These are phyloP conservation scores for Parasteatoda tepidariorum DNA, from an alignment of 1,140 invertebrate species.

Conservation along the genomic window DNA sequence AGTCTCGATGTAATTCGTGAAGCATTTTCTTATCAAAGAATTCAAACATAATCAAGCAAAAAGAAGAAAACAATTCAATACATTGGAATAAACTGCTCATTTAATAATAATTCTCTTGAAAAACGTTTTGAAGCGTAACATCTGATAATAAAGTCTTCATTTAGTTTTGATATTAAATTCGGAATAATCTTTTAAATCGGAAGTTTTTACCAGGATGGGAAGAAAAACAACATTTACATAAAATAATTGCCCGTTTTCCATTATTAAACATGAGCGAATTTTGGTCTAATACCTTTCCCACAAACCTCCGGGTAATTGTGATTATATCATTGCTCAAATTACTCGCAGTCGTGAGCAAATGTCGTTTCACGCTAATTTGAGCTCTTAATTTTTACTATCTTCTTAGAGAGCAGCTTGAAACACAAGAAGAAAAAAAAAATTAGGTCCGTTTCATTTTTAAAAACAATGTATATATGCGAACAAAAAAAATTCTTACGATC, in stretches of 20 bases:
- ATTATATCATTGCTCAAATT: neutral
- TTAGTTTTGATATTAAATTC: too few relatives aligned
- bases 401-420: neutral
- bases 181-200: too few relatives aligned
- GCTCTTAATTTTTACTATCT: neutral
- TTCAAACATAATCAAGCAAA: too few relatives aligned
- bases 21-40: too few relatives aligned
- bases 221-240: neutral
- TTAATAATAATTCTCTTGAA: too few relatives aligned
- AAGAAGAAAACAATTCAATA: too few relatives aligned
- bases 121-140: too few relatives aligned
- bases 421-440: neutral
- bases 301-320: neutral
- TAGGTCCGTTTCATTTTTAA: neutral
- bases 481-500: neutral
- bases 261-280: neutral
- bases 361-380: neutral
- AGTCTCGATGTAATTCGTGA: too few relatives aligned
- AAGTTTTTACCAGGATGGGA: too few relatives aligned
- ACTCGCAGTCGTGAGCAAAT: neutral
- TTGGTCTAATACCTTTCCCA: neutral
- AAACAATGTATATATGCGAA: neutral
- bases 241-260: neutral
- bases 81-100: too few relatives aligned
- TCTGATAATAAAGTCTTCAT: too few relatives aligned